Base-by-base conservation (phyloP, 2,888 invertebrate species). In the Alloscopus bannaensis region DNA sequence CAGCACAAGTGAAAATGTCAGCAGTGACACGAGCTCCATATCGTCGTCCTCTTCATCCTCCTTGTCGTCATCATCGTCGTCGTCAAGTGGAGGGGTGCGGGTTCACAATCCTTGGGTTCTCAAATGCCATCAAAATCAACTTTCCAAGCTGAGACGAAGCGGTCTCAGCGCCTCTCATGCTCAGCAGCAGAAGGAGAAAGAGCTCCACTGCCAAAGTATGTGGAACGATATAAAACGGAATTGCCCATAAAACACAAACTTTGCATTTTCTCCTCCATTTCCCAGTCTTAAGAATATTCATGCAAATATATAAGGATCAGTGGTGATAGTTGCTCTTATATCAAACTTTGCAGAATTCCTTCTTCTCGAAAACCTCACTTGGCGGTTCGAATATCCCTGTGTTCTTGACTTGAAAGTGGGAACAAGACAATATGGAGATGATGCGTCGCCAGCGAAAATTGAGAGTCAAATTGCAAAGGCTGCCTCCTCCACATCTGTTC, bases 321-420 rank as follows among this genome's bases (percentile, higher is more conserved):
- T n/a, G n/a, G n/a, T n/a, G n/a, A n/a, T n/a, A n/a, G n/a, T n/a
- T n/a, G n/a, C n/a, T n/a, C n/a, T n/a, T n/a, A n/a, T n/a, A n/a
- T n/a, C n/a, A n/a, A n/a, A n/a, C 69, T 60, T 40, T 80, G 50
- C 81, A 89, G 89, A 90, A 86, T 91, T 91, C 86, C 89, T 92
- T 42, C 86, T 91, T 52, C 87, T 92, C 69, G 91, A 92, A 87
- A 91, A 92, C 87, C 87, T 91, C 26, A 90, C 91, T 16, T 88
- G 88, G 50, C 87, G 88, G 80, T 91, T 89, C 87, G 86, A 88
- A 62, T 88, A 89, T 69, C 92, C 91, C 0, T 90, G 91, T 86
- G 89, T 91, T 28, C 87, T 91, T 68, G 91, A 91, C 85, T 87
- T 91, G 66, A 91, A 91, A 86, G 90, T 91, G 90, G 91, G 91